Evolutionary conservation across 2,113 vertebrate genomes (phyloP).

Genomic region (Porphyrio hochstetteri): DNA sequence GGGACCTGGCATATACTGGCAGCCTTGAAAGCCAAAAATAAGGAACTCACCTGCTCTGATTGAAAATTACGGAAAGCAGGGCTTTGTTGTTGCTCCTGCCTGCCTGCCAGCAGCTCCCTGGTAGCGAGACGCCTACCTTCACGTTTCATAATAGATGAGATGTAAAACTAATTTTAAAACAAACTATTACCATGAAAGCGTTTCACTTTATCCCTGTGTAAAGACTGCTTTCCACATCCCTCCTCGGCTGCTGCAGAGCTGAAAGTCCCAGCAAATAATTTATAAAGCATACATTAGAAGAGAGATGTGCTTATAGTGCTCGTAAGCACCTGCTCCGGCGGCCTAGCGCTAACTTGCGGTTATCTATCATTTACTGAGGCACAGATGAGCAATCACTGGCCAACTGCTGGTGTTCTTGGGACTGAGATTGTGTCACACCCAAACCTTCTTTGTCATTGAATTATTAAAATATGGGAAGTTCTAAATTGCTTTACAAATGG

Average conservation of each 20-base stretch:
- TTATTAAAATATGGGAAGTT: neutral
- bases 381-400: neutral
- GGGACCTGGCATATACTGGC: neutral
- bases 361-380: constrained; percentile 7
- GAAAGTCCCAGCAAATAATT: neutral
- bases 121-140: neutral
- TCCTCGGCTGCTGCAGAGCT: neutral
- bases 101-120: neutral
- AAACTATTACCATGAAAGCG: neutral
- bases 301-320: neutral
- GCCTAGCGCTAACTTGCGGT: rapidly evolving
- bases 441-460: neutral
- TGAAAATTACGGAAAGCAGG: neutral
- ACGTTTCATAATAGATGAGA: neutral
- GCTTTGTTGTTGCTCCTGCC: neutral
- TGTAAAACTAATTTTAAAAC: constrained; percentile 25
- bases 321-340: neutral
- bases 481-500: neutral
- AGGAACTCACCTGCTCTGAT: neutral
- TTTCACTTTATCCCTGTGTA: neutral
- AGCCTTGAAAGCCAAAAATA: neutral
- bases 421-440: neutral
- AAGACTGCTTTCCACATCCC: neutral
- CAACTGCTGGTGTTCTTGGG: neutral
- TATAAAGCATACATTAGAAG: neutral